Percentiles rank a stretch among this genome's conserved stretches.
Conservation (phyloP, 2,113 vertebrate species). For the Odocoileus hemionus region DNA sequence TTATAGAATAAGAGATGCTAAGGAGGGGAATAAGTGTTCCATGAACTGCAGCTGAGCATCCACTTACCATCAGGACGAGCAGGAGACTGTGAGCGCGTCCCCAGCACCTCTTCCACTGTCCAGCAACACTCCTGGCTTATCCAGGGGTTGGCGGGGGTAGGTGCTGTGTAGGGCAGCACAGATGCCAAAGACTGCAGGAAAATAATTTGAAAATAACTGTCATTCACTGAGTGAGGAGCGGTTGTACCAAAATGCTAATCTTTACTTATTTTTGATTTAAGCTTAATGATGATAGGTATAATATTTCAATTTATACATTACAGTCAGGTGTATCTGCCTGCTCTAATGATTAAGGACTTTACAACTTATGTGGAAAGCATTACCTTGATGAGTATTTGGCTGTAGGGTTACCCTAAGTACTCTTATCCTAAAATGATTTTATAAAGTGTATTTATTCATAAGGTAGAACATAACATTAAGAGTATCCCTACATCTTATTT, state of each 20-base stretch:
- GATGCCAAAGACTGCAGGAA: not conserved
- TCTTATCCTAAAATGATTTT: not conserved
- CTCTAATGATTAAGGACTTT: not conserved
- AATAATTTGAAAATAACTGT: not conserved
- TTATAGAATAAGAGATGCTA: not conserved
- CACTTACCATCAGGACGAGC: not conserved
- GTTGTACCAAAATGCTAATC: not conserved
- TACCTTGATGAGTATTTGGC: not conserved
- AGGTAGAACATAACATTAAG: not conserved
- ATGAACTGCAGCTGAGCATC: not conserved
- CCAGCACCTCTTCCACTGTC: fast-evolving
- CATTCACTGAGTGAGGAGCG: not conserved
- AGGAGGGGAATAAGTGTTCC: not conserved
- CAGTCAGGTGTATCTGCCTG: not conserved
- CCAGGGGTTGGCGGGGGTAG: not conserved
- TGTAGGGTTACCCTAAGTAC: not conserved
- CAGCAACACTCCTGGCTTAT: not conserved
- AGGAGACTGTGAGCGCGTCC: not conserved
- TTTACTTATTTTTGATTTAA: slow-evolving; percentile 15
- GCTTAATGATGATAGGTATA: not conserved
- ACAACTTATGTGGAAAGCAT: not conserved
- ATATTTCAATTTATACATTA: not conserved
- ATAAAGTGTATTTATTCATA: not conserved
- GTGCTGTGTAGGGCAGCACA: not conserved
- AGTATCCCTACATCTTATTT: not conserved